Base-by-base conservation (phyloP, 2,113 vertebrate species). In the Calidris pugnax region DNA sequence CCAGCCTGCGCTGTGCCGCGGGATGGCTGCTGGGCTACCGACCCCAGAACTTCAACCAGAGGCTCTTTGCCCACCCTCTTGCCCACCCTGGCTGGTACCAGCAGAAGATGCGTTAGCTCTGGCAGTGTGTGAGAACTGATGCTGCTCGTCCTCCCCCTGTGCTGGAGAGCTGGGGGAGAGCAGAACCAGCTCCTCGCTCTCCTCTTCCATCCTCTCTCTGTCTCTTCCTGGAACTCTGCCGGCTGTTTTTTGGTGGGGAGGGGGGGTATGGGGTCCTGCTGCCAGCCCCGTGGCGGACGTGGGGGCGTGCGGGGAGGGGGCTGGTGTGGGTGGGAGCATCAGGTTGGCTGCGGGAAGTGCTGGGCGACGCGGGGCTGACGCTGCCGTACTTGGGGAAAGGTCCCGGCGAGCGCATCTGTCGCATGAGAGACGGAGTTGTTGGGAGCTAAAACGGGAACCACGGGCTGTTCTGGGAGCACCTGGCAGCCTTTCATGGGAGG, bases 11-110 rank as follows among this genome's bases (percentile, higher is more conserved):
- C 89, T 69, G 21, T 73, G 68, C 63, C 1, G 45, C 74, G 87
- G 89, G 62, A 85, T 78, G 83, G 45, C 89, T 95, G 68, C 85
- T 68, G 1, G 5, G 8, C 4, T 78, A 68, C 83, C 60, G 67
- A 53, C 56, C 63, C 57, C 71, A 82, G 35, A 85, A 28, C 50
- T 72, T 77, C 77, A 45, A 3, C 45, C 2, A 3, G 24, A 39
- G 48, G 24, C 63, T 82, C 64, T 83, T 67, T 81, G 56, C 33
- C 0, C 1, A 64, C 53, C 62, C 32, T 32, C 33, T n/a, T 35
- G 39, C 37, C n/a, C 0, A 0, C 28, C 35, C 23, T 0, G 0
- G 4, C 21, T 23, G 23, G 33, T 19, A 14, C 48, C 1, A 1
- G 39, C 4, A 3, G 48, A 28, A 64, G 64, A 12, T 9, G 27